These are phyloP conservation scores for Plutomurus gul DNA, from an alignment of 1,140 invertebrate species.

Conservation along the genomic window DNA sequence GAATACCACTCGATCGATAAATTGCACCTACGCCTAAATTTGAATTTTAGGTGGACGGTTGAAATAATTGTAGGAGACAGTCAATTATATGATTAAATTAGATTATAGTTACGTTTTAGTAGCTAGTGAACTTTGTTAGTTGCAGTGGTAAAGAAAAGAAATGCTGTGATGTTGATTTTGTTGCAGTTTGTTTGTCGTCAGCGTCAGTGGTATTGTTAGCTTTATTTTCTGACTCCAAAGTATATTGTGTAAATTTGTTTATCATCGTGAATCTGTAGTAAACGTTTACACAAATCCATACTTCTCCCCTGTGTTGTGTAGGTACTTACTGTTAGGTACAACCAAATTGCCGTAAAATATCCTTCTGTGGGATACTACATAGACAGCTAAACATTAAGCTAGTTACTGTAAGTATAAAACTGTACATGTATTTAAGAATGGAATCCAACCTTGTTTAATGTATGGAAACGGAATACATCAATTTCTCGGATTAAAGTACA, in stretches of 20 bases:
- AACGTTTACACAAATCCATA: not conserved
- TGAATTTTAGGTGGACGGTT: too few relatives aligned
- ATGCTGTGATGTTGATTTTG: constrained; percentile 29
- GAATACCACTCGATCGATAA: too few relatives aligned
- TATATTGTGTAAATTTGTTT: not conserved
- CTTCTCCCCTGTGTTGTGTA: not conserved
- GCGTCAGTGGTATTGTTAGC: not conserved
- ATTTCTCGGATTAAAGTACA: not conserved
- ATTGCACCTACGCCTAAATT: too few relatives aligned
- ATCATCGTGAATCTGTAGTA: not conserved
- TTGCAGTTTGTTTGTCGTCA: constrained; percentile 24
- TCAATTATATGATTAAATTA: too few relatives aligned
- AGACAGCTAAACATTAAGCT: not conserved
- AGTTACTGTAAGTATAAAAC: not conserved
- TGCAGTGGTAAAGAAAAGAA: not conserved
- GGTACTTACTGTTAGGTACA: not conserved
- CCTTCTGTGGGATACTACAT: not conserved
- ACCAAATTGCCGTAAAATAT: not conserved
- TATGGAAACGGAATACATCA: not conserved
- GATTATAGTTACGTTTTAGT: not conserved
- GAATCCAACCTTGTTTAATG: not conserved
- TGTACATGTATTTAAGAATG: not conserved
- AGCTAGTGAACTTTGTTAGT: not conserved
- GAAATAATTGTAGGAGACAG: too few relatives aligned
- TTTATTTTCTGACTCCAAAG: constrained; percentile 2